Base-by-base conservation (phyloP, 2,113 vertebrate genomes). In the Hypocryptadius cinnamomeus region DNA sequence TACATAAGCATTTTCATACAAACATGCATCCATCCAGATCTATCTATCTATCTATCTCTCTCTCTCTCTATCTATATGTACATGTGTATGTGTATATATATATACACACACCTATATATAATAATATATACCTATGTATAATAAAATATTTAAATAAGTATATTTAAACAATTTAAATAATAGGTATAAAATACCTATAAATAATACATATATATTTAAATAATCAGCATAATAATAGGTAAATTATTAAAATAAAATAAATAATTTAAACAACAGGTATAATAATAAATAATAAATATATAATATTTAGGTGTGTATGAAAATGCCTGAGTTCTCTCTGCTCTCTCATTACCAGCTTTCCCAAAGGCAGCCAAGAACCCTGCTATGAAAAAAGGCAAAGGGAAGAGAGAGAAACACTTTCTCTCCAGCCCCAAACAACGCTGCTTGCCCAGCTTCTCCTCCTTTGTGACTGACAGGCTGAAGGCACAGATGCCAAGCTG, bases 401-500 rank as follows among this genome's bases (percentile, higher is more conserved):
- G 27, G 44, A 33, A 23, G 23, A 53, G 45, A 27, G 31, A 30
- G 33, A 35, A 79, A 11, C 5, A 4, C 14, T 28, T 39, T 69
- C 28, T 22, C 9, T 10, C 1, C 15, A 53, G 51, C 47, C 61
- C 45, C 68, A 45, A 11, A 44, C 48, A 45, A 27, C 13, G 9
- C 44, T 3, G 3, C 31, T n/a, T 25, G 60, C 22, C 61, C 71
- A 91, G 65, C 33, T 48, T 61, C 16, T 28, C 40, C 70, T 31
- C 23, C 48, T 42, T 8, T 61, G 48, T 66, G 78, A 59, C 53
- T 68, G 44, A 20, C 76, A 86, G 51, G 69, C 63, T n/a, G 27
- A 15, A 86, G 66, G n/a, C 72, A 86, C 79, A 93, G 89, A 71
- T 95, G 87, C 90, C 93, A 89, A 35, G 16, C 74, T 78, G 68